Evolutionary conservation across 2,888 invertebrate genomes (phyloP), one percentile per base, ranked within the genome.

Genomic region (Chelonus formosanus): DNA sequence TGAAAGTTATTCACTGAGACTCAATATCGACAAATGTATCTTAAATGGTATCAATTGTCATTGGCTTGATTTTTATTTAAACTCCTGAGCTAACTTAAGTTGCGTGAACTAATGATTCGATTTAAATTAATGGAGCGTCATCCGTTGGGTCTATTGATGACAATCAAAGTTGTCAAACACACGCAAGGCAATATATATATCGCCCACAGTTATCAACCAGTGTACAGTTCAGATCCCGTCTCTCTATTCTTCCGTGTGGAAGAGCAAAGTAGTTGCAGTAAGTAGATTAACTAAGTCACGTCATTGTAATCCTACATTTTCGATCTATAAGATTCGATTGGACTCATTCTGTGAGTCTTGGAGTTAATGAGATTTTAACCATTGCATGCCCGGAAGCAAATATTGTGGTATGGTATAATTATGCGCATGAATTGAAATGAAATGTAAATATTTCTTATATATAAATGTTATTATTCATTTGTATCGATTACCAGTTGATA

Each of bases 61-160:
- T 3, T 48, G 48, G 10, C 48, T 48, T n/a, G 10, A 48, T 10
- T 5, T 48, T 48, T 20, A n/a, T 31, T 48, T 6, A 20, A n/a
- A 45, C 7, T 45, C 5, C 48, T 6, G 31, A 10, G 31, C 48
- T 48, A 31, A 48, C 10, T 48, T 10, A 31, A 20, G 31, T 48
- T 31, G 48, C 35, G 53, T 31, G 36, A 59, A 63, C 56, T 67
- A 69, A 67, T 69, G 63, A 64, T 65, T 69, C 61, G 36, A 52
- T 61, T 61, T 45, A 50, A 57, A 69, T 69, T 67, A 69, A 67
- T 64, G 64, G 61, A 52, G 43, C 58, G 58, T 62, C 44, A 59
- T 54, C 52, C 61, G 54, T 64, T 69, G 44, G 5, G 35, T 54
- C 6, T 44, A 48, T 53, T 45, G 50, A 64, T 58, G 64, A 48